phyloP scores from a whole-genome alignment of 1,140 invertebrate genomes.

The Pemphigus obesinymphae region DNA sequence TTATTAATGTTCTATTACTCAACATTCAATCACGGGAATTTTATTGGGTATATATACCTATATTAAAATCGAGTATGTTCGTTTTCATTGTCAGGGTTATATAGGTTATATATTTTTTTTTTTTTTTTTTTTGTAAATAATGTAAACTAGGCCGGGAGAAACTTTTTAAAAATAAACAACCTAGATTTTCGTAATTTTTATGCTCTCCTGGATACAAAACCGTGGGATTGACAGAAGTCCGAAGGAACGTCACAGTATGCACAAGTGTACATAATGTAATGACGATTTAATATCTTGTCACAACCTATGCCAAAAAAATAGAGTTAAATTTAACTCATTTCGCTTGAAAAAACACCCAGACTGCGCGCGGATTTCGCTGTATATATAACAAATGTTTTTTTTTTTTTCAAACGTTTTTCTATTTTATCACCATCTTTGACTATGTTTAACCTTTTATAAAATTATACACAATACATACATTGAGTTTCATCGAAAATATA shows the following conservation, averaged over 20 bases:
- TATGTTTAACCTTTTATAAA: neutral
- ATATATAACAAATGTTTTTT: neutral
- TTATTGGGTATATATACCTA: no score
- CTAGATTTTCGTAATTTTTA: conserved; percentile 22
- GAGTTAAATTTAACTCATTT: conserved; percentile 41
- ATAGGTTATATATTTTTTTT: neutral
- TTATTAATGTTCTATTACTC: no score
- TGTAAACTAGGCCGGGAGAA: conserved; percentile 16
- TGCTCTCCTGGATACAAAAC: conserved; percentile 39
- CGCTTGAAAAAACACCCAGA: conserved; percentile 36
- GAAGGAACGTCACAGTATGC: conserved; percentile 35
- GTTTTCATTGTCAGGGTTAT: conserved; percentile 36
- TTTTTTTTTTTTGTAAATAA: conserved; percentile 7
- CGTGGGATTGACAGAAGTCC: conserved; percentile 38
- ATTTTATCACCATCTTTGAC: neutral
- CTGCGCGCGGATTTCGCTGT: conserved; percentile 1
- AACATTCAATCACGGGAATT: no score
- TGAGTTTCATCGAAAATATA: neutral
- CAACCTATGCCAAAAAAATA: conserved; percentile 40
- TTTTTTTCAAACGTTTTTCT: neutral
- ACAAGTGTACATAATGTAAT: conserved; percentile 40
- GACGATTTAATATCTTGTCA: conserved; percentile 42
- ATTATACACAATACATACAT: no score
- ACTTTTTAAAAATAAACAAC: conserved; percentile 39
- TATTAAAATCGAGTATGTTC: neutral